Evolutionary conservation across 2,888 invertebrate genomes (phyloP).

Genomic region (Chrysomela aeneicollis): DNA sequence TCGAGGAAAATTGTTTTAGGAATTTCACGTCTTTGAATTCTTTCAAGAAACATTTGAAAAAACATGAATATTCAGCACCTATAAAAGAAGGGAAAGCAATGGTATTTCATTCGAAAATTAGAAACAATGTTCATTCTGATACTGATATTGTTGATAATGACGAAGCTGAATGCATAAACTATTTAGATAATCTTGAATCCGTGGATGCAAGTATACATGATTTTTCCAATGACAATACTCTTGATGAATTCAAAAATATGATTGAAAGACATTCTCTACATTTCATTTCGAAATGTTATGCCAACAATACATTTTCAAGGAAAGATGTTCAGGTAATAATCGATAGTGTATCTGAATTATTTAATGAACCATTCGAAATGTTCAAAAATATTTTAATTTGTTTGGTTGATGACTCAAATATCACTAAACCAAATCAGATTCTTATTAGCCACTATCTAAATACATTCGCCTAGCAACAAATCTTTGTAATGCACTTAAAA

Average conservation of each 20-base stretch:
- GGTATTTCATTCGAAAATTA: background rate
- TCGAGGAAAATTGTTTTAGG: background rate
- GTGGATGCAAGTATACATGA: background rate
- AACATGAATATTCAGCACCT: background rate
- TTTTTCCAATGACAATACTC: background rate
- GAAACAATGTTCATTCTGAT: background rate
- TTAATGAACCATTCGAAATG: background rate
- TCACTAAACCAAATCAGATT: too few relatives aligned
- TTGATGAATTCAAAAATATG: background rate
- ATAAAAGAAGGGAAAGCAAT: too few relatives aligned
- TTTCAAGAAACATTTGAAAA: slow-evolving; percentile 7
- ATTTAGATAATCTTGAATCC: background rate
- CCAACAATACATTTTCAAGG: slow-evolving; percentile 10
- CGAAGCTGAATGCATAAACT: too few relatives aligned
- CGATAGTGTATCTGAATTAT: background rate
- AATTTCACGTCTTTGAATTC: slow-evolving; percentile 9
- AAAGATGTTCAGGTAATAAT: slow-evolving; percentile 23
- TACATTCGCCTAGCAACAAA: too few relatives aligned
- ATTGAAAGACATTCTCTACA: background rate
- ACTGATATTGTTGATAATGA: background rate
- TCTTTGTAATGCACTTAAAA: too few relatives aligned
- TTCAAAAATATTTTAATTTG: slow-evolving; percentile 3
- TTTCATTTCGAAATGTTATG: slow-evolving; percentile 16
- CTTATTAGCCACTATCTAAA: too few relatives aligned
- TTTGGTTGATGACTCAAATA: background rate